Base-by-base conservation (phyloP, 2,888 invertebrate genomes). In the Stictocephala bisonia region DNA sequence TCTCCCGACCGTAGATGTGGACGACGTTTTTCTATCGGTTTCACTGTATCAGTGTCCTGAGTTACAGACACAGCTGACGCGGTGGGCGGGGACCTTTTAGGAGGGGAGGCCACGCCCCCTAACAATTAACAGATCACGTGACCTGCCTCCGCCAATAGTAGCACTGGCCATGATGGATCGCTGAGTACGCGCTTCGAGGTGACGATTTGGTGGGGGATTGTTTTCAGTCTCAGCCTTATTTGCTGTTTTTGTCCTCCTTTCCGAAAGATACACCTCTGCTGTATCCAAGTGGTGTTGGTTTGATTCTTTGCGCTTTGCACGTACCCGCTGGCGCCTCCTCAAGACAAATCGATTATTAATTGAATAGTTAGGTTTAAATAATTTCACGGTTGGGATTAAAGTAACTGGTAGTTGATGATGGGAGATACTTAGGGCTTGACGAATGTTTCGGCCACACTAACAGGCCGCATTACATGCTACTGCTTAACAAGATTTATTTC, bases 41-140 rank as follows among this genome's bases (percentile, higher is more conserved):
- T 60, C 60, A 40, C 20, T 60, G 60, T 40, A 22, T 40, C 22
- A 40, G 60, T 60, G 58, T 18, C 22, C 26, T n/a, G 26, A 60
- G 40, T n/a, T 18, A 35, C 15, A 15, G 15, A 40, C 60, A 40
- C 60, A 40, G 20, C 60, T 35, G 60, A 20, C 60, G 60, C 58
- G 58, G 51, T 60, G 60, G 60, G 60, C 35, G 60, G 60, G 58
- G 58, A 15, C 53, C 24, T 26, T 35, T 20, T 31, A 29, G 29
- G 60, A 64, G 44, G 50, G 44, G 7, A 4, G 15, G 60, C 83
- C 83, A 86, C 88, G 87, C 88, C 88, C 85, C 86, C 81, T 83
- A 84, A 85, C 87, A 86, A 88, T 88, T 87, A 88, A 86, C 86
- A 85, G 84, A 85, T 86, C 90, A 90, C 89, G 90, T 90, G 90